phyloP scores from a whole-genome alignment of 2,797 vertebrate genomes.

The Nasua narica region DNA sequence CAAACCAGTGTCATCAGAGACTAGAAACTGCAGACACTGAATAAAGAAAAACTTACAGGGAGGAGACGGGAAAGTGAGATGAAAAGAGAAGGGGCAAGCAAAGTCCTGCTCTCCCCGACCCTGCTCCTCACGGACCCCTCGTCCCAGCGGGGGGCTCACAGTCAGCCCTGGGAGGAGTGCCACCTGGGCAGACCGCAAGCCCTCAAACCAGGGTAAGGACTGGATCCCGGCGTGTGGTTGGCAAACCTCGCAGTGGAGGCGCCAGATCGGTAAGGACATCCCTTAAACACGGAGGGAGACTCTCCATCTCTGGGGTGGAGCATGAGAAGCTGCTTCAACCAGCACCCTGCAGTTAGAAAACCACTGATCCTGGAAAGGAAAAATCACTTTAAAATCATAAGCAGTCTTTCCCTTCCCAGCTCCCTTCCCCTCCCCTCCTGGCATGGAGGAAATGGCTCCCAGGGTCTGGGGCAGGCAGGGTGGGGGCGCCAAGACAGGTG shows the following conservation, averaged over 20 bases:
- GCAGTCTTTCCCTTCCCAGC: not conserved
- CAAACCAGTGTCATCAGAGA: not conserved
- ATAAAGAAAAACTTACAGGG: not conserved
- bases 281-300: not conserved
- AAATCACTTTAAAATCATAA: not conserved
- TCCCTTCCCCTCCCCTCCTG: not conserved
- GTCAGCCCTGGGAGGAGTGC: accelerated
- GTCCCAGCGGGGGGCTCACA: accelerated
- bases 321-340: not conserved
- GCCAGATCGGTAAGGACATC: not conserved
- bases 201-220: not conserved
- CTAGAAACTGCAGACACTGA: not conserved
- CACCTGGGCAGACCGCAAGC: accelerated
- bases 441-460: not conserved
- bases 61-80: not conserved
- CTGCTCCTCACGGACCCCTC: too few relatives aligned
- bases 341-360: not conserved
- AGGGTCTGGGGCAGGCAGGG: not conserved
- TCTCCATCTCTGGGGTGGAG: too few relatives aligned
- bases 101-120: not conserved
- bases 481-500: accelerated
- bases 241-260: not conserved
- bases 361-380: not conserved
- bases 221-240: accelerated
- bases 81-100: not conserved